phyloP scores from a whole-genome alignment of 2,888 invertebrate genomes.

The Drosophila fulvimacula region DNA sequence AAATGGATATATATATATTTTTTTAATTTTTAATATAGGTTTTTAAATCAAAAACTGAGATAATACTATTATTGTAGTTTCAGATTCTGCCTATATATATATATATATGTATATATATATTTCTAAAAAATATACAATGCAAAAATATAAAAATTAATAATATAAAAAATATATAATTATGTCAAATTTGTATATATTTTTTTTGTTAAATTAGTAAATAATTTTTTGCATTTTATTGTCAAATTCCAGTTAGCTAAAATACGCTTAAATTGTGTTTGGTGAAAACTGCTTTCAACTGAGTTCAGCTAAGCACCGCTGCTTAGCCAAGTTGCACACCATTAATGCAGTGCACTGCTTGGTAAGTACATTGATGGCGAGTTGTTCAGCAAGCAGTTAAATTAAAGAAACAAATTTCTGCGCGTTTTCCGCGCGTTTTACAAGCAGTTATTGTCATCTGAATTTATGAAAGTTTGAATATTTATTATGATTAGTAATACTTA shows the following conservation, averaged over 20 bases:
- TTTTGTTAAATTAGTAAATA: no score
- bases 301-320: background rate
- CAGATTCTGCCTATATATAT: no score
- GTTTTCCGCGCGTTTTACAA: background rate
- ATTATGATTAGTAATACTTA: background rate
- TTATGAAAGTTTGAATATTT: background rate
- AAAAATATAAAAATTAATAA: no score
- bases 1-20: no score
- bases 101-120: no score
- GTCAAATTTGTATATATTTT: no score
- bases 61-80: no score
- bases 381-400: constrained; percentile 6
- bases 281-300: constrained; percentile 1
- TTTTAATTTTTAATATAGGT: no score
- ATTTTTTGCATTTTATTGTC: background rate
- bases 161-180: no score
- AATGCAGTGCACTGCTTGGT: background rate
- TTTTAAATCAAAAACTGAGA: no score
- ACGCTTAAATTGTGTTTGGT: background rate
- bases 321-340: constrained; percentile 17
- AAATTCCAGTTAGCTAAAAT: background rate
- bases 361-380: background rate
- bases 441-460: background rate
- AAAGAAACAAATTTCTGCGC: background rate
- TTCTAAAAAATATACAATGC: no score